Base-by-base conservation (phyloP, 2,797 vertebrate genomes). In the Labroides dimidiatus region DNA sequence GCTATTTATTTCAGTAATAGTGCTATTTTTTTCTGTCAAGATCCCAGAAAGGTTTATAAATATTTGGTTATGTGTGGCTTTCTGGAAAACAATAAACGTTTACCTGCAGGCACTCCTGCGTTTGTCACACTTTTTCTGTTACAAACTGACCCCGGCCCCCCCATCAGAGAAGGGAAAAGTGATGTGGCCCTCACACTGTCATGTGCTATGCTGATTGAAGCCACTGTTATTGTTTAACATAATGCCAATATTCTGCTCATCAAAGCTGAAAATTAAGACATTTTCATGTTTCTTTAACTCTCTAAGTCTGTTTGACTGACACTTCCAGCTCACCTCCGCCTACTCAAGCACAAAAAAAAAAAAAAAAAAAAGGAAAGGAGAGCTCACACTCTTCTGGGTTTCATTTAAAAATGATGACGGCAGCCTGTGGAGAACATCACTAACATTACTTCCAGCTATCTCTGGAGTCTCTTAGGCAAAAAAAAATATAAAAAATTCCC, bases 201-300 rank as follows among this genome's bases (percentile, higher is more conserved):
- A 9, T 45, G 43, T 19, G 9, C 1, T 19, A 10, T 20, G 10
- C n/a, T 20, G 43, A 20, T 19, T 45, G n/a, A 19, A 45, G 43
- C 43, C n/a, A n/a, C 19, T 11, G 43, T 12, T 11, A 19, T 19
- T 45, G 10, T 45, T 10, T 2, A 45, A 3, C 19, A 2, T 19
- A 45, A 42, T 42, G 41, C 41, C 41, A 48, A 49, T 54, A 13
- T 33, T 15, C 19, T 20, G n/a, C 30, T 56, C 2, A 37, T 36
- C 11, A 61, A 66, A 54, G 61, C 0, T 23, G 64, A 0, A 13
- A 55, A 37, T 52, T 8, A n/a, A 53, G 6, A 21, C 16, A 45
- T 64, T 30, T 49, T 53, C 7, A 55, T 27, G 60, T 58, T 73
- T 51, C 23, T 20, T 37, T 50, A 36, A 64, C 44, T 62, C 27